Evolutionary conservation across 2,888 invertebrate species (phyloP), one percentile per base, ranked within the genome.

Genomic region (Ormyrus rosae): DNA sequence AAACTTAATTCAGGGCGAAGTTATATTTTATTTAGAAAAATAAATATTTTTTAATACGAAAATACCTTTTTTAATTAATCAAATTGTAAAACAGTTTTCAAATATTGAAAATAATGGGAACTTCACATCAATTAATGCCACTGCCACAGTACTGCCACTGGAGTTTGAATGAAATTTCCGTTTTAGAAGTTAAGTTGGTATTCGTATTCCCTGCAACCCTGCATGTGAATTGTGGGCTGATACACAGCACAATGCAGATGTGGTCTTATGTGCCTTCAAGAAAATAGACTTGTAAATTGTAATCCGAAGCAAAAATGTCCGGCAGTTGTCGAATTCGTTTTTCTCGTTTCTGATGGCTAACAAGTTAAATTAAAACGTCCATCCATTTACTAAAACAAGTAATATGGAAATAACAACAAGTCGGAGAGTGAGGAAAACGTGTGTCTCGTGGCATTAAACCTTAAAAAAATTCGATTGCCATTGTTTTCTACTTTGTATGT

Each of bases 41-140:
- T 19, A 19, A 19, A 19, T 19, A 19, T 19, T 19, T 19, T 19
- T 19, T 19, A 19, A 19, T 19, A 19, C 19, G 2, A 19, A 19
- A 19, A 19, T 19, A 19, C 19, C 19, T 19, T 19, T 19, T 19
- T 19, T 19, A 19, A 19, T 19, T 19, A 19, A 4, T 86, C 86
- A 87, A 85, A 83, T 84, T 78, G 84, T 89, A 90, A 46, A 81
- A 85, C 83, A 60, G 71, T 63, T 72, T 51, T 75, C 83, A 87
- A 87, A 85, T 19, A 19, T 19, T 19, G 19, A 19, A 19, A 19
- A 19, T 19, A 19, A 19, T 19, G 19, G 19, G 19, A 2, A 19
- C 1, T 19, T 19, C 19, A 19, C 2, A 19, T 19, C 19, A 19
- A 19, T 19, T 19, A 19, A 19, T 19, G 19, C 1, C 19, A 1